Evolutionary conservation across 2,113 vertebrate genomes (phyloP).

Genomic region (Psittacara wagleri): DNA sequence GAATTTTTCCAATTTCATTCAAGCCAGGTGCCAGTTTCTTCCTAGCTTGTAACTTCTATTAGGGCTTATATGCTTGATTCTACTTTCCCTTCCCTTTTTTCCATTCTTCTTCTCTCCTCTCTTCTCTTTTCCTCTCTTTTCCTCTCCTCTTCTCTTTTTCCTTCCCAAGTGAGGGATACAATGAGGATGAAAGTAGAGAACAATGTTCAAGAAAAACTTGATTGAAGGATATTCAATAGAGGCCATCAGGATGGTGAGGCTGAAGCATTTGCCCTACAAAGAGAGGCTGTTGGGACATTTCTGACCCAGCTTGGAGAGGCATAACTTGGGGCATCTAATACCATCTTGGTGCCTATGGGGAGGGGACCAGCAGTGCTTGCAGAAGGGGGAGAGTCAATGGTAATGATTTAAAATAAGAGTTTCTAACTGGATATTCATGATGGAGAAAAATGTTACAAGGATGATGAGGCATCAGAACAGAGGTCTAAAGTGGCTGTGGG

Average conservation of each 20-base stretch:
- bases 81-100: no score
- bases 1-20: neutral
- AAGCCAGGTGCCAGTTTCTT: neutral
- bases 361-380: neutral
- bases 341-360: accelerated
- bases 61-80: neutral
- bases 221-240: neutral
- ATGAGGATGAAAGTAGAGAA: neutral
- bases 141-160: no score
- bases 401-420: neutral
- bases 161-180: neutral
- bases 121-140: no score
- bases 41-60: neutral
- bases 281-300: no score
- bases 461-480: neutral
- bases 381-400: neutral
- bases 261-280: neutral
- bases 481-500: neutral
- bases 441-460: neutral
- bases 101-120: no score
- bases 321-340: neutral
- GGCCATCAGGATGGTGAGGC: no score
- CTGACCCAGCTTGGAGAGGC: neutral
- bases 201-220: neutral
- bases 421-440: neutral